Evolutionary conservation across 2,113 vertebrate genomes (phyloP).

Genomic region (Rhabdornis inornatus): DNA sequence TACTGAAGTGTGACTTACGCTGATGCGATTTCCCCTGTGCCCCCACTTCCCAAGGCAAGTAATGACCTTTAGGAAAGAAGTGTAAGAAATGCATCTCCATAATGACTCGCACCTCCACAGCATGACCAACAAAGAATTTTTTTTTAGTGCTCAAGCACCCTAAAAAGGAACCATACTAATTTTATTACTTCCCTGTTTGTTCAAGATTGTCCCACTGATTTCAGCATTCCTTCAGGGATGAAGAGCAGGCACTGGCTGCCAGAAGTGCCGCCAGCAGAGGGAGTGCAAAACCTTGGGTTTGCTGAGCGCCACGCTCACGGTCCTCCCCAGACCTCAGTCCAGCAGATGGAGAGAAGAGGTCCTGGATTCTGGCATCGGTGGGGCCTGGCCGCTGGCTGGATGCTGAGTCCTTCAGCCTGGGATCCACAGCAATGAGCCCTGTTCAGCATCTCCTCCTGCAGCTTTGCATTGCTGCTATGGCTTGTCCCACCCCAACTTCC

Average conservation of each 20-base stretch:
- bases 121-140: not conserved
- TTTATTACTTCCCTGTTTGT: conserved; percentile 25
- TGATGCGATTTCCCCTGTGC: not conserved
- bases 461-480: not conserved
- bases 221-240: not conserved
- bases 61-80: not conserved
- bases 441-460: not conserved
- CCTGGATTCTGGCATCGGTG: rapidly evolving
- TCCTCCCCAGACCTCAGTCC: not conserved
- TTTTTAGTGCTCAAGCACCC: not conserved
- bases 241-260: not conserved
- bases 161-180: not conserved
- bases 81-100: not conserved
- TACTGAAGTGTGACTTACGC: not conserved
- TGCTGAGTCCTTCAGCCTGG: not conserved
- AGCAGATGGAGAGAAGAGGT: not conserved
- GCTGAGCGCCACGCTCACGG: not conserved
- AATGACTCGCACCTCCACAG: not conserved
- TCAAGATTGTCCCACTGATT: not conserved
- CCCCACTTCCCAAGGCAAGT: not conserved
- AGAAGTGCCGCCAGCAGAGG: conserved; percentile 38
- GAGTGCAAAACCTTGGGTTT: conserved; percentile 28
- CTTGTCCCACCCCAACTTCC: not conserved
- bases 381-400: not conserved
- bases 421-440: not conserved